Evolutionary conservation across 1,140 invertebrate genomes (phyloP).

Genomic region (Pogonomyrmex californicus): DNA sequence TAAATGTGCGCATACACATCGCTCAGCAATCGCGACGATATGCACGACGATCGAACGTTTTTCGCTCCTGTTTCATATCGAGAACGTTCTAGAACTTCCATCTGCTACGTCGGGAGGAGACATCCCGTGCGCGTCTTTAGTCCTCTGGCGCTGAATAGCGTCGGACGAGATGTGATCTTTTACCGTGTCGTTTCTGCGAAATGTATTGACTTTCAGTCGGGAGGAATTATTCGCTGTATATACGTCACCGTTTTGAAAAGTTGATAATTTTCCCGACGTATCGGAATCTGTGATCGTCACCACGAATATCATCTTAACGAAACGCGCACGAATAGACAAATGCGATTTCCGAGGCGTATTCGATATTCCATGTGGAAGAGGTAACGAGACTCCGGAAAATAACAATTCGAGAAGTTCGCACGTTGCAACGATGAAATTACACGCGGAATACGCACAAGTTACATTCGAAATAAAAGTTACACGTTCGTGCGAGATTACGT

Average conservation of each 20-base stretch:
- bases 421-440: constrained; percentile 41
- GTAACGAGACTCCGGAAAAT: constrained; percentile 5
- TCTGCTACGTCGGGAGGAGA: background rate
- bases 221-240: background rate
- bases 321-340: background rate
- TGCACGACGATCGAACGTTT: background rate
- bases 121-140: background rate
- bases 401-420: constrained; percentile 35
- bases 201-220: background rate
- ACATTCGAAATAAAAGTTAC: constrained; percentile 44
- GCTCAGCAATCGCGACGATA: background rate
- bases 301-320: background rate
- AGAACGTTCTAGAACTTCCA: background rate
- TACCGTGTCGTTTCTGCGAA: background rate
- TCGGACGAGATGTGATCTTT: constrained; percentile 12
- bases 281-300: background rate
- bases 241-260: too few species aligned
- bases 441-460: constrained; percentile 37
- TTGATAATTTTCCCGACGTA: constrained; percentile 51
- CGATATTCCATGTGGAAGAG: background rate
- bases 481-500: constrained; percentile 37
- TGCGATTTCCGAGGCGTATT: background rate
- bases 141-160: background rate
- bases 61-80: background rate
- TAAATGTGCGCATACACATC: too few species aligned